Conservation (phyloP, 2,888 invertebrate genomes). For the Euclidia mi region DNA sequence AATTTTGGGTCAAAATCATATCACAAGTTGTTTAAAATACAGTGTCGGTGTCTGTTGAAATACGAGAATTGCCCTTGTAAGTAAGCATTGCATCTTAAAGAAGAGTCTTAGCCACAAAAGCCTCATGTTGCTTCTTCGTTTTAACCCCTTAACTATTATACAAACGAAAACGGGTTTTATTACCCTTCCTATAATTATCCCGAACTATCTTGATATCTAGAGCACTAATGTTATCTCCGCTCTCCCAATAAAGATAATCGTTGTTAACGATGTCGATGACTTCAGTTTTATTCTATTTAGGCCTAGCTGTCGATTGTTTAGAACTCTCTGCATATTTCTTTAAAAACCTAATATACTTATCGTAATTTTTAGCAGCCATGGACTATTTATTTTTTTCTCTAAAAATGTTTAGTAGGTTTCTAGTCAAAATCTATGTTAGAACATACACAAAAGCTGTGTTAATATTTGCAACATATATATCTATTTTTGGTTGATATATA, state of each 20-base stretch:
- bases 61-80: too few species aligned
- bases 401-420: not conserved
- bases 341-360: too few species aligned
- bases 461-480: not conserved
- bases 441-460: conserved; percentile 11
- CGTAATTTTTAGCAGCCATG: too few species aligned
- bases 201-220: not conserved
- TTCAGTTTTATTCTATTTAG: conserved; percentile 22
- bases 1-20: too few species aligned
- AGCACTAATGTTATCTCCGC: conserved; percentile 37
- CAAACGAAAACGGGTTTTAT: not conserved
- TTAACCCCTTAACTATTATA: too few species aligned
- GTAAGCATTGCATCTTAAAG: too few species aligned
- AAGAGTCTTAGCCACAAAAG: too few species aligned
- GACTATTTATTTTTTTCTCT: too few species aligned
- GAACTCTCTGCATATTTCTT: not conserved
- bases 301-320: not conserved
- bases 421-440: too few species aligned
- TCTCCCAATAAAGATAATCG: conserved; percentile 53
- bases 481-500: not conserved
- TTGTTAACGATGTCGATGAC: conserved; percentile 45
- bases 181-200: not conserved
- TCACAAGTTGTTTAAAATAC: too few species aligned
- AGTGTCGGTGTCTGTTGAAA: too few species aligned
- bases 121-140: too few species aligned